phyloP scores from a whole-genome alignment of 2,888 invertebrate genomes.

The Melolontha melolontha region DNA sequence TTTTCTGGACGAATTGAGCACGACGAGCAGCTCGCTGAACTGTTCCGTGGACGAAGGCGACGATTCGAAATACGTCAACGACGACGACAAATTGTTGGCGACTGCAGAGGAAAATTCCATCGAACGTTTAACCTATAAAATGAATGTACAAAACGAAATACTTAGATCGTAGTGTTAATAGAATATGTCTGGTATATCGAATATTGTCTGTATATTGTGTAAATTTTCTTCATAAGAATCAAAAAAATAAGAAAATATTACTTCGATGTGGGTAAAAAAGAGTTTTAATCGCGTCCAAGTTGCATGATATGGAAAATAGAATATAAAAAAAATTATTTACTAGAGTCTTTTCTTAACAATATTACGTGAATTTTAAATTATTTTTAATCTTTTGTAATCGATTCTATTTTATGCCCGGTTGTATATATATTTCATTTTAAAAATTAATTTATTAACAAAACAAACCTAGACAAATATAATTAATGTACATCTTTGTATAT shows the following conservation, averaged over 20 bases:
- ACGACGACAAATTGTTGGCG: conserved; percentile 8
- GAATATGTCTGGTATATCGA: conserved; percentile 33
- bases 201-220: conserved; percentile 41
- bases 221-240: conserved; percentile 29
- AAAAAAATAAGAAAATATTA: conserved; percentile 13
- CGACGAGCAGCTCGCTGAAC: conserved; percentile 56
- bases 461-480: no score
- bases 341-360: neutral
- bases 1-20: conserved; percentile 77
- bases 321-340: conserved; percentile 2
- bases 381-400: neutral
- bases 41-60: conserved; percentile 57
- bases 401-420: no score
- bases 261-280: neutral
- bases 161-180: conserved; percentile 36
- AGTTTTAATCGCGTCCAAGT: conserved; percentile 8
- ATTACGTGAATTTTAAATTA: neutral
- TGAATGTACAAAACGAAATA: conserved; percentile 41
- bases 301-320: conserved; percentile 24
- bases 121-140: conserved; percentile 35
- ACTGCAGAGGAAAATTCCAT: conserved; percentile 16
- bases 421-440: no score
- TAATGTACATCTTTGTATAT: no score
- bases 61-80: conserved; percentile 25
- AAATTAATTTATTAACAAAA: no score